Conservation (phyloP, 2,797 vertebrate genomes). For the Peromyscus attwateri region DNA sequence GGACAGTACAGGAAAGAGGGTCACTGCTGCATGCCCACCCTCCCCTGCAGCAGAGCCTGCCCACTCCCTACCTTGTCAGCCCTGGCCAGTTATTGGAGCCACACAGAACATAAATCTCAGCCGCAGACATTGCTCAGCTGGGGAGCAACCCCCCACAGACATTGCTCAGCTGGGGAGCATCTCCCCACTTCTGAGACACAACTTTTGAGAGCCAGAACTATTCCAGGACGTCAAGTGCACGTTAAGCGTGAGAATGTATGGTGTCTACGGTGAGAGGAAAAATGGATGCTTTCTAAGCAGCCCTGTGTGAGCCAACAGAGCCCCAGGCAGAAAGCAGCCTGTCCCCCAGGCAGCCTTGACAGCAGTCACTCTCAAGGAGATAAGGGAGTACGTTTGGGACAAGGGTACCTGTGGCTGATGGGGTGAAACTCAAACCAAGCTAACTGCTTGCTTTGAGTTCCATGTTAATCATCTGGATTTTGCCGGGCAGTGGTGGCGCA, state of each 20-base stretch:
- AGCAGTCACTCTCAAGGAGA: no score
- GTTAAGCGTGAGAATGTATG: background rate
- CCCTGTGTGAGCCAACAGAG: background rate
- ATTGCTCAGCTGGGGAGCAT: no score
- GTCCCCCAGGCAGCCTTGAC: background rate
- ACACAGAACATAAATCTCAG: background rate
- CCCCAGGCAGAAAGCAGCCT: background rate
- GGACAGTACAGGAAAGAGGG: background rate
- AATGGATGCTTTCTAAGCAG: background rate
- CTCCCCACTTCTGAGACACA: background rate
- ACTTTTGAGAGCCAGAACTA: background rate
- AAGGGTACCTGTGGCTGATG: no score
- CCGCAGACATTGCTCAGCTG: no score
- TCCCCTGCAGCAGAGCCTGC: background rate
- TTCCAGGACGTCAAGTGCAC: fast-evolving
- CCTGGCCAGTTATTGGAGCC: background rate
- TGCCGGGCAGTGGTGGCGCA: background rate
- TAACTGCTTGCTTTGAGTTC: background rate
- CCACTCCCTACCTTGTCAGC: background rate
- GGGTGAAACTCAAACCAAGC: background rate
- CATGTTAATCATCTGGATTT: background rate
- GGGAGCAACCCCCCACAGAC: no score
- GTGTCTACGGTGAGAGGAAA: background rate
- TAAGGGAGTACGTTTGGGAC: background rate
- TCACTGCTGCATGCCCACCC: no score